Evolutionary conservation across 2,113 vertebrate species (phyloP).

Genomic region (Synchiropus splendidus): DNA sequence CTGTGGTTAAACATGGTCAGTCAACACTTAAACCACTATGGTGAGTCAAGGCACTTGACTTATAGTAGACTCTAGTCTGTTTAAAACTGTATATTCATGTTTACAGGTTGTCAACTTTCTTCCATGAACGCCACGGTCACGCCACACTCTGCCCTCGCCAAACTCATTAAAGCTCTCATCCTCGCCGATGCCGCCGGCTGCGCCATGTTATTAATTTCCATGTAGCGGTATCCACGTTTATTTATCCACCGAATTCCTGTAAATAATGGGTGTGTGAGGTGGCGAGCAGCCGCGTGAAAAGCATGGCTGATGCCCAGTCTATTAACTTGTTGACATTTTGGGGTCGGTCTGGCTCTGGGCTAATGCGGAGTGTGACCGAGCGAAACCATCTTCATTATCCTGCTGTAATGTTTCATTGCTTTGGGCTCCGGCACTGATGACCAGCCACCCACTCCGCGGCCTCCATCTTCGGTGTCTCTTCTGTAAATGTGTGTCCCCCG

Average conservation of each 20-base stretch:
- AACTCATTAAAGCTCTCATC: conserved; percentile 9
- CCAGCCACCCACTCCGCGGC: conserved; percentile 32
- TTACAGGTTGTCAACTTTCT: too few species aligned
- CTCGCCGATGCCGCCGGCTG: conserved; percentile 8
- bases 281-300: conserved; percentile 49
- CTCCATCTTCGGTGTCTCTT: conserved; percentile 25
- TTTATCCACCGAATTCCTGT: conserved; percentile 50
- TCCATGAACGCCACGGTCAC: neutral
- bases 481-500: conserved; percentile 18
- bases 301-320: conserved; percentile 65
- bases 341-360: conserved; percentile 70
- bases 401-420: conserved; percentile 68
- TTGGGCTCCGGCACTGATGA: conserved; percentile 49
- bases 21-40: too few species aligned
- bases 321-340: conserved; percentile 79
- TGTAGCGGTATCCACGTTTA: conserved; percentile 37
- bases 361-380: conserved; percentile 73
- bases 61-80: too few species aligned
- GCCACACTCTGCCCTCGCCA: conserved; percentile 11
- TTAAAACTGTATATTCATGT: too few species aligned
- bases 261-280: conserved; percentile 56
- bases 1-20: too few species aligned
- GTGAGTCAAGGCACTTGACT: too few species aligned
- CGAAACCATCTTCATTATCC: conserved; percentile 77
- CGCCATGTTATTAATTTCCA: conserved; percentile 25